A percentile compares a stretch with the other conserved stretches of the same genome.
phyloP scores from a whole-genome alignment of 2,888 invertebrate species.

The Drosophila setosimentum region DNA sequence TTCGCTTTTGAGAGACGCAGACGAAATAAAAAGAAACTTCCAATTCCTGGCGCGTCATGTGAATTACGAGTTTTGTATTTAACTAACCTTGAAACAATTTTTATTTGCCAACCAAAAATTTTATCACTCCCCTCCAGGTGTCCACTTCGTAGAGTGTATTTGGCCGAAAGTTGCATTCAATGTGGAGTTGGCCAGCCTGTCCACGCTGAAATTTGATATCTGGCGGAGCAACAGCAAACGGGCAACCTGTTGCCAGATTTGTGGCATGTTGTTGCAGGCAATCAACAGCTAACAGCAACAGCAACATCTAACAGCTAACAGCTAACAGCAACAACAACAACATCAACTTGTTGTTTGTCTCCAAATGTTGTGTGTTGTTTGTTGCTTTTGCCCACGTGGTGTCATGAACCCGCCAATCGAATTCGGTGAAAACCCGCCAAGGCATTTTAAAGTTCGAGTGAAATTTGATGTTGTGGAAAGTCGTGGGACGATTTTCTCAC shows the following conservation, averaged over 20 bases:
- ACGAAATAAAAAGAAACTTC: conserved; percentile 36
- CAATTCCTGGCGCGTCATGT: conserved; percentile 61
- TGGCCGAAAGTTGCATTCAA: conserved; percentile 41
- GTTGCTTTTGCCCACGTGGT: conserved; percentile 70
- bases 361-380: conserved; percentile 42
- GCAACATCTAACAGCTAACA: conserved; percentile 19
- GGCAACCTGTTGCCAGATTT: conserved; percentile 68
- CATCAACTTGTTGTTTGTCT: conserved; percentile 59
- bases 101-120: conserved; percentile 34
- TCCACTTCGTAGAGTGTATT: conserved; percentile 13
- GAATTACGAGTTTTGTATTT: conserved; percentile 56
- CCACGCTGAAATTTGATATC: conserved; percentile 61
- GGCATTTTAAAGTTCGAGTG: conserved; percentile 50
- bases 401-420: conserved; percentile 75
- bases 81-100: conserved; percentile 65
- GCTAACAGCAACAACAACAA: conserved; percentile 11
- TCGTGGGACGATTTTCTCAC: conserved; percentile 56
- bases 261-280: conserved; percentile 58
- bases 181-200: conserved; percentile 37
- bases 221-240: conserved; percentile 41
- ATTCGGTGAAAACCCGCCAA: conserved; percentile 62
- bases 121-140: neutral
- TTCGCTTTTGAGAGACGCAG: conserved; percentile 58
- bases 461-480: conserved; percentile 58
- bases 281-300: conserved; percentile 53